A percentile compares a stretch with the other conserved stretches of the same genome.
phyloP scores from a whole-genome alignment of 2,113 vertebrate genomes.

The Pelusios castaneus region DNA sequence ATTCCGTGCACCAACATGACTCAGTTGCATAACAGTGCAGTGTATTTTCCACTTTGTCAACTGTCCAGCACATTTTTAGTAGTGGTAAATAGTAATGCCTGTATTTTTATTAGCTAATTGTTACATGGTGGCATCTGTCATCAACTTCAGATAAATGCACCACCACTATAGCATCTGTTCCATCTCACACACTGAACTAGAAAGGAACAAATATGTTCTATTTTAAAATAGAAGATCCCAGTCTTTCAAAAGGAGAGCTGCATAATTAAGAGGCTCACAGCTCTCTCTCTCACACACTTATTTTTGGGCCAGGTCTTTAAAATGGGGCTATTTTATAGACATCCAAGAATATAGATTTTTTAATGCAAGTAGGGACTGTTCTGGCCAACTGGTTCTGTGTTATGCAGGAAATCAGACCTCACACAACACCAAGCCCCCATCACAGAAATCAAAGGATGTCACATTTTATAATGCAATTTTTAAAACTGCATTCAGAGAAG shows the following conservation, averaged over 20 bases:
- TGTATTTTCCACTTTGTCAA: conserved; percentile 37
- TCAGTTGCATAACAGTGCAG: neutral
- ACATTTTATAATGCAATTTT: neutral
- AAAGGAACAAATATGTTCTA: conserved; percentile 51
- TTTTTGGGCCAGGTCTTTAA: neutral
- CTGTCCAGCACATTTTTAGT: conserved; percentile 36
- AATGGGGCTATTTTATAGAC: neutral
- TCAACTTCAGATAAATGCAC: conserved; percentile 74
- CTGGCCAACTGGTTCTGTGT: too few relatives aligned
- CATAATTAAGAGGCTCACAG: neutral
- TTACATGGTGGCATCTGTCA: conserved; percentile 72
- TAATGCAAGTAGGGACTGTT: too few relatives aligned
- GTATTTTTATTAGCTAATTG: conserved; percentile 69
- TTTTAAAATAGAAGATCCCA: conserved; percentile 43
- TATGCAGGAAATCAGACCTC: too few relatives aligned
- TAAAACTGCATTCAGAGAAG: neutral
- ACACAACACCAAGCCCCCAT: too few relatives aligned
- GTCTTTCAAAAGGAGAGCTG: conserved; percentile 46
- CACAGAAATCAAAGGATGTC: too few relatives aligned
- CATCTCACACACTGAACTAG: conserved; percentile 36
- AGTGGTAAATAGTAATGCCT: conserved; percentile 59
- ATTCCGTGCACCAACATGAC: neutral
- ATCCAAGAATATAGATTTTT: neutral
- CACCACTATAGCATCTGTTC: conserved; percentile 75
- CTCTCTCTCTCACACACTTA: conserved; percentile 1